phyloP scores from a whole-genome alignment of 2,113 vertebrate species.

The Regulus satrapa region DNA sequence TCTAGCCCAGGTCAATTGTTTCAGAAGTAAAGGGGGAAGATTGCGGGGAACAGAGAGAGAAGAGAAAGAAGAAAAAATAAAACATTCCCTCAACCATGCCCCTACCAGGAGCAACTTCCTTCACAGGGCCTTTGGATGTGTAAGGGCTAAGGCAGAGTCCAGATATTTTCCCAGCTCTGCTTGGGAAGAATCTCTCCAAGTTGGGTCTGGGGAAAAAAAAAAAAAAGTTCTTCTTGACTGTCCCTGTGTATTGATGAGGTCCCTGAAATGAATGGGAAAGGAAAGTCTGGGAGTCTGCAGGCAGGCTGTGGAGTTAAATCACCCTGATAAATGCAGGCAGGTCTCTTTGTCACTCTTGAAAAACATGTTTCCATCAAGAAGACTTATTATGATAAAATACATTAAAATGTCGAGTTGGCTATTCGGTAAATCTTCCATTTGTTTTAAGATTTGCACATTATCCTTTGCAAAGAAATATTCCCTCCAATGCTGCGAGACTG shows the following conservation, averaged over 20 bases:
- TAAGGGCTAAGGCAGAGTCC: background rate
- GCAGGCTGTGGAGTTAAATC: slow-evolving; percentile 59
- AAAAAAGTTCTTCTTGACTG: background rate
- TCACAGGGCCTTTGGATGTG: background rate
- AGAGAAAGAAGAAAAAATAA: background rate
- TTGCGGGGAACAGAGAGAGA: rapidly evolving
- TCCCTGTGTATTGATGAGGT: slow-evolving; percentile 28
- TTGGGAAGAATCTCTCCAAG: background rate
- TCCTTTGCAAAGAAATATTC: slow-evolving; percentile 68
- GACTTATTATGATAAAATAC: slow-evolving; percentile 74
- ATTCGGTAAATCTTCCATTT: slow-evolving; percentile 76
- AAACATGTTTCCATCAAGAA: slow-evolving; percentile 71
- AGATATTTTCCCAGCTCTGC: background rate
- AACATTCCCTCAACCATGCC: background rate
- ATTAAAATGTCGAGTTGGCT: slow-evolving; percentile 62
- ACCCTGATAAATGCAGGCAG: slow-evolving; percentile 62
- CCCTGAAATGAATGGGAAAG: slow-evolving; percentile 23
- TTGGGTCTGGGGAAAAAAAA: background rate
- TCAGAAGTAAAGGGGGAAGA: background rate
- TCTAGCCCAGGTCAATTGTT: background rate
- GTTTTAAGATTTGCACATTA: slow-evolving; percentile 73
- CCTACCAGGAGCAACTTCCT: background rate
- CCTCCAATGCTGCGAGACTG: slow-evolving; percentile 36
- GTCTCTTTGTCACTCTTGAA: slow-evolving; percentile 74
- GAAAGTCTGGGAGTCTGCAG: slow-evolving; percentile 37